phyloP scores from a whole-genome alignment of 2,888 invertebrate genomes.

The Stenolophus ochropezus region DNA sequence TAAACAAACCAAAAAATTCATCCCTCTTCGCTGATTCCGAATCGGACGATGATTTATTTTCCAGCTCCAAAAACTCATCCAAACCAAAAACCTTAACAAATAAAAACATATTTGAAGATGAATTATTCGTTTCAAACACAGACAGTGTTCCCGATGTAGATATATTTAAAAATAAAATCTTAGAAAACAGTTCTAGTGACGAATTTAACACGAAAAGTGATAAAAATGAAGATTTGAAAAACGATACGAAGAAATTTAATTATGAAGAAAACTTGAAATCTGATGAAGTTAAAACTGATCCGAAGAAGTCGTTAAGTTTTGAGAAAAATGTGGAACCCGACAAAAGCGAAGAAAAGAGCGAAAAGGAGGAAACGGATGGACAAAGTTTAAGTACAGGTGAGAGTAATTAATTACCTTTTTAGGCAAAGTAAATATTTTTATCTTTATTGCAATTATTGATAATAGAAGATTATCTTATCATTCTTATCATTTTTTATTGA shows the following conservation, averaged over 20 bases:
- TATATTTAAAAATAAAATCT: constrained; percentile 42
- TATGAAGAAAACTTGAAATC: constrained; percentile 51
- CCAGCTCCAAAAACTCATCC: constrained; percentile 34
- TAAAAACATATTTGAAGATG: constrained; percentile 54
- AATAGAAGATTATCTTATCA: constrained; percentile 13
- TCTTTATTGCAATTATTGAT: constrained; percentile 14
- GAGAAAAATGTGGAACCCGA: constrained; percentile 37
- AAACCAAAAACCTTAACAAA: constrained; percentile 48
- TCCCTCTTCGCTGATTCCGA: constrained; percentile 57
- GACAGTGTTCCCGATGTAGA: constrained; percentile 43
- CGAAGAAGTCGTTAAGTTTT: constrained; percentile 46
- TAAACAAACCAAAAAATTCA: background rate
- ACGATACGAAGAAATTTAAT: constrained; percentile 39
- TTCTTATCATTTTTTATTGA: constrained; percentile 13
- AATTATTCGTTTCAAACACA: constrained; percentile 43
- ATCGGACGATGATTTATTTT: constrained; percentile 61
- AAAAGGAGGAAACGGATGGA: constrained; percentile 43
- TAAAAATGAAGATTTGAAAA: constrained; percentile 26
- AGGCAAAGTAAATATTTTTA: background rate
- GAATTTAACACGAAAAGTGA: constrained; percentile 25
- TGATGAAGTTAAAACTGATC: constrained; percentile 46
- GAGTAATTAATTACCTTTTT: background rate
- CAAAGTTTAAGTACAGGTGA: constrained; percentile 51
- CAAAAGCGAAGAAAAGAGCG: background rate
- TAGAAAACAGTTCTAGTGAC: constrained; percentile 11